phyloP scores from a whole-genome alignment of 2,113 vertebrate genomes.

The Pionites leucogaster region DNA sequence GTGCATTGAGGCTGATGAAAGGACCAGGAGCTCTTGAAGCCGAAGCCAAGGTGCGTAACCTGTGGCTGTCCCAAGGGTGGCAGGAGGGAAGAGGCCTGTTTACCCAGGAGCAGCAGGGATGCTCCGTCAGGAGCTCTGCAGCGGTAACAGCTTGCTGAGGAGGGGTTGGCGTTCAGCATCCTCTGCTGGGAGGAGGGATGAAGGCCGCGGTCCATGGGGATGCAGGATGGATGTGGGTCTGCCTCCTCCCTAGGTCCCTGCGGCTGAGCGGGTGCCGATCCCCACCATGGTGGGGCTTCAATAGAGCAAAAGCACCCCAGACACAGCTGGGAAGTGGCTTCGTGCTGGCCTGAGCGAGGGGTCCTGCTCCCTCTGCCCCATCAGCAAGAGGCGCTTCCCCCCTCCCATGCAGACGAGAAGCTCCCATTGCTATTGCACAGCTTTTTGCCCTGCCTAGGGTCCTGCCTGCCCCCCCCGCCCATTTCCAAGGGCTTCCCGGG shows the following conservation, averaged over 20 bases:
- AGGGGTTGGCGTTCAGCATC: neutral
- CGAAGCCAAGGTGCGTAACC: neutral
- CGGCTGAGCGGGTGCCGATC: neutral
- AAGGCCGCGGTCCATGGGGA: neutral
- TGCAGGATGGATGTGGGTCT: neutral
- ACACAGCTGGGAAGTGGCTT: neutral
- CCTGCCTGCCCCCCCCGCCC: neutral
- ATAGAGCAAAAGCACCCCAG: neutral
- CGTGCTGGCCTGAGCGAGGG: neutral
- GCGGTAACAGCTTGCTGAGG: neutral
- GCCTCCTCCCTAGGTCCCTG: neutral
- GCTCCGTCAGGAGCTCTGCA: neutral
- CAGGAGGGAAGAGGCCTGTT: neutral
- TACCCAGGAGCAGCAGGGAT: neutral
- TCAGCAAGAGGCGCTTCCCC: neutral
- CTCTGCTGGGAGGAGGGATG: fast-evolving
- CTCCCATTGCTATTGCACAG: neutral
- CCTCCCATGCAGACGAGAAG: neutral
- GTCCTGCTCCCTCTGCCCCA: neutral
- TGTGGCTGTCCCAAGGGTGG: neutral
- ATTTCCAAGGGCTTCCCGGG: neutral
- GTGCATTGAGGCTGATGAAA: neutral
- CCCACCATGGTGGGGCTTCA: fast-evolving
- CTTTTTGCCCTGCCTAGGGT: neutral
- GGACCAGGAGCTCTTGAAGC: neutral